These are phyloP conservation scores for Vanessa cardui DNA, from an alignment of 2,888 invertebrate genomes.

Conservation along the genomic window DNA sequence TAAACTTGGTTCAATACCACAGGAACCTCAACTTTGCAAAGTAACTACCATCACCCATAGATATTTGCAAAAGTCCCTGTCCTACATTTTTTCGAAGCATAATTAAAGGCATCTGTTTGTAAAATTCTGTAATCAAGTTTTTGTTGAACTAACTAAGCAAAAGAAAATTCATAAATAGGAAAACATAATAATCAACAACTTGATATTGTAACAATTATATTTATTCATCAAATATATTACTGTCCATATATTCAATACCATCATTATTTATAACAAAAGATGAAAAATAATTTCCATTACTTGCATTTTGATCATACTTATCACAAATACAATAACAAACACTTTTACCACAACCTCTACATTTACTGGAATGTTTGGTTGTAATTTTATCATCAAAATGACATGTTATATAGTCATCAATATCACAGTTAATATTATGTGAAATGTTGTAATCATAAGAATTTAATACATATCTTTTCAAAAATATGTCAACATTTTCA, in stretches of 20 bases:
- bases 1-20: too few species aligned
- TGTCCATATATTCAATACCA: slow-evolving; percentile 69
- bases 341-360: slow-evolving; percentile 70
- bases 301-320: slow-evolving; percentile 59
- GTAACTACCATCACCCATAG: too few species aligned
- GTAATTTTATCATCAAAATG: slow-evolving; percentile 69
- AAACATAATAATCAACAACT: background rate
- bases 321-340: slow-evolving; percentile 65
- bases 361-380: slow-evolving; percentile 69
- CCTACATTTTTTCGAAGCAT: too few species aligned
- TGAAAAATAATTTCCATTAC: slow-evolving; percentile 66
- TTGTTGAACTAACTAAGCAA: too few species aligned
- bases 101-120: too few species aligned
- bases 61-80: too few species aligned
- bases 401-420: slow-evolving; percentile 65
- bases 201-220: slow-evolving; percentile 34
- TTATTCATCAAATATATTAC: slow-evolving; percentile 67
- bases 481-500: slow-evolving; percentile 86
- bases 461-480: slow-evolving; percentile 81
- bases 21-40: too few species aligned
- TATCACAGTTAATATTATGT: slow-evolving; percentile 43
- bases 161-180: background rate
- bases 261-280: slow-evolving; percentile 62
- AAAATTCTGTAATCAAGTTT: too few species aligned
- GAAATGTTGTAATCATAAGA: slow-evolving; percentile 53